Base-by-base conservation (phyloP, 2,888 invertebrate species). In the Eulithis prunata region DNA sequence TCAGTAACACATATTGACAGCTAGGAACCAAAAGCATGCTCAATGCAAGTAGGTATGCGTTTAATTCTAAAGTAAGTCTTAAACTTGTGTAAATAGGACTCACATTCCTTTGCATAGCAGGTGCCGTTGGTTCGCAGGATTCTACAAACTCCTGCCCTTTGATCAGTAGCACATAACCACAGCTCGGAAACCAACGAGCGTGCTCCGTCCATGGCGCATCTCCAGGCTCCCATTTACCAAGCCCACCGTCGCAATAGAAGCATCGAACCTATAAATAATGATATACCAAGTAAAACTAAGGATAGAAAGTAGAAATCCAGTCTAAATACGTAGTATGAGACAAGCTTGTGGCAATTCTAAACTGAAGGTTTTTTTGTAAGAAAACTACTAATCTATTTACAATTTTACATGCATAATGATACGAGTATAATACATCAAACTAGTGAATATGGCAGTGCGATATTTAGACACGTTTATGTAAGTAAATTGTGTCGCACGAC, bases 151-250 rank as follows among this genome's bases (percentile, higher is more conserved):
- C 95, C 68, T 95, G 95, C 11, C 98, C 98, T 83, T 97, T 97
- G 56, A 96, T 95, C 62, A 98, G 94, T 64, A 95, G 89, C 14
- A 99, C 95, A 85, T 96, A 99, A 8, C 96, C 96, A 87, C 99
- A 99, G 80, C 95, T 95, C 0, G 98, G 96, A 93, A 98, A 98
- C 98, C 98, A 99, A 77, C 96, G 95, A 11, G 98, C 98, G 90
- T 99, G 99, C 83, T 99, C 99, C 61, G 95, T 94, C 98, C 98
- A 99, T 0, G 98, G 98, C 81, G 97, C 96, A 86, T 99, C 99
- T 14, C 95, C 95, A 47, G 95, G 95, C 85, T 98, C 97, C 99
- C 99, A 99, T 82, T 96, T 96, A 73, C 97, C 94, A 56, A 99
- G 91, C 0, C 98, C 98, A 52, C 98, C 98, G 86, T 98, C 98